These are phyloP conservation scores for Xyrichtys novacula DNA, from an alignment of 2,797 vertebrate genomes.

Conservation along the genomic window DNA sequence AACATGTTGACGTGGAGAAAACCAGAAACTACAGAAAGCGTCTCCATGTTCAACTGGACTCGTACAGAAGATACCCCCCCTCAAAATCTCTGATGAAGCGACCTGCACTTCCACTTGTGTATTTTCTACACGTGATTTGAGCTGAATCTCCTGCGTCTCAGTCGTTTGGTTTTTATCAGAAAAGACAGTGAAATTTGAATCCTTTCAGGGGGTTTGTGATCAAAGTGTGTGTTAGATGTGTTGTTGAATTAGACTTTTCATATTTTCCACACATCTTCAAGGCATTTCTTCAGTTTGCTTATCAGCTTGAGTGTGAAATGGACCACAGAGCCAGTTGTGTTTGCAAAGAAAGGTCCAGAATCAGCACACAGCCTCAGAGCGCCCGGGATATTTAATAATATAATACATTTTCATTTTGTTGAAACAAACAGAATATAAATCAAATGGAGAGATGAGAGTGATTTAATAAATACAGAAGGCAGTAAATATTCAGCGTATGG, in stretches of 20 bases:
- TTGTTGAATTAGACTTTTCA: slow-evolving; percentile 70
- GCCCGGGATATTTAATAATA: not conserved
- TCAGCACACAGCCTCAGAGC: not conserved
- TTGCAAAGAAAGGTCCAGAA: slow-evolving; percentile 15
- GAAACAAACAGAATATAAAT: slow-evolving; percentile 58
- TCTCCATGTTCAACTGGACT: slow-evolving; percentile 4
- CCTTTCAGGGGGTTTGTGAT: slow-evolving; percentile 64
- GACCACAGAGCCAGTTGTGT: slow-evolving; percentile 42
- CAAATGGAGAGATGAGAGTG: slow-evolving; percentile 33
- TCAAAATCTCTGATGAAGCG: not conserved
- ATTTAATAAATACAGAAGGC: slow-evolving; percentile 45
- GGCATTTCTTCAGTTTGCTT: slow-evolving; percentile 53
- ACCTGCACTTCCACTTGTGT: slow-evolving; percentile 22
- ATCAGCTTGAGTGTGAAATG: slow-evolving; percentile 30
- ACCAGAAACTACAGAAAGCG: slow-evolving; percentile 38
- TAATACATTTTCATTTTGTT: slow-evolving; percentile 5
- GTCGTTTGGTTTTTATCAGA: slow-evolving; percentile 55
- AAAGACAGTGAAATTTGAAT: slow-evolving; percentile 56
- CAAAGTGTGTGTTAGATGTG: slow-evolving; percentile 65
- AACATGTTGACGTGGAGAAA: slow-evolving; percentile 63
- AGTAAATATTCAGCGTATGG: slow-evolving; percentile 32
- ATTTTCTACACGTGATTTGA: slow-evolving; percentile 53
- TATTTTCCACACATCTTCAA: slow-evolving; percentile 69
- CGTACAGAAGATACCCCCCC: not conserved
- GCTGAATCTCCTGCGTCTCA: slow-evolving; percentile 27